Evolutionary conservation across 2,888 invertebrate genomes (phyloP), one percentile per base, ranked within the genome.

Genomic region (Drosophila mimica): DNA sequence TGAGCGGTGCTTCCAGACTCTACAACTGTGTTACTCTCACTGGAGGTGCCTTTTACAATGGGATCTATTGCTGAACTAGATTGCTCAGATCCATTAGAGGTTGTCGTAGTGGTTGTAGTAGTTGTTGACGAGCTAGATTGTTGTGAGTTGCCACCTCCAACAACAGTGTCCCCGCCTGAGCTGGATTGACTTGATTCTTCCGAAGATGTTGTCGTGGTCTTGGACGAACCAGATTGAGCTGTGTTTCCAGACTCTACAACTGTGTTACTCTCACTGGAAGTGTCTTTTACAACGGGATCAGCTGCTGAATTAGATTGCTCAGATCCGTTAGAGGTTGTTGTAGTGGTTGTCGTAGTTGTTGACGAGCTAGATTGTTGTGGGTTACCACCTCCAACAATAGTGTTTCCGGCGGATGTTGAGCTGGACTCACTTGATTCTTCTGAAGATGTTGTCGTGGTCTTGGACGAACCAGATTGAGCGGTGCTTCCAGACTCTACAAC

Each of bases 51-150:
- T 1, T 56, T 34, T 4, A 31, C 30, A 4, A 28, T 34, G 0
- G 62, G 71, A 4, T 25, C 25, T 3, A 2, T 3, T 2, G 2
- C 25, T 25, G 25, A 25, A 25, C 8, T 17, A n/a, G 51, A 49
- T 9, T 57, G 1, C 4, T 57, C 33, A 0, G 59, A 49, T 28
- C n/a, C 52, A 6, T 38, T 17, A 6, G 43, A 43, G 4, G 43
- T 25, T 7, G 60, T 63, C 2, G 68, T 60, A 2, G 49, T 20
- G 8, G 57, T 68, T 6, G 68, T 68, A 2, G 61, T 67, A 4
- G 59, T 52, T 7, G 40, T 40, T 8, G 40, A 8, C 4, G 70
- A 52, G 31, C 56, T 33, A 15, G 70, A 38, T 13, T 70, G 60
- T 15, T 52, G 5, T 3, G 49, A 53, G 25, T 30, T 28, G 11